These are phyloP conservation scores for Sebastes steindachneri DNA, from an alignment of 2,797 vertebrate species.

Conservation along the genomic window DNA sequence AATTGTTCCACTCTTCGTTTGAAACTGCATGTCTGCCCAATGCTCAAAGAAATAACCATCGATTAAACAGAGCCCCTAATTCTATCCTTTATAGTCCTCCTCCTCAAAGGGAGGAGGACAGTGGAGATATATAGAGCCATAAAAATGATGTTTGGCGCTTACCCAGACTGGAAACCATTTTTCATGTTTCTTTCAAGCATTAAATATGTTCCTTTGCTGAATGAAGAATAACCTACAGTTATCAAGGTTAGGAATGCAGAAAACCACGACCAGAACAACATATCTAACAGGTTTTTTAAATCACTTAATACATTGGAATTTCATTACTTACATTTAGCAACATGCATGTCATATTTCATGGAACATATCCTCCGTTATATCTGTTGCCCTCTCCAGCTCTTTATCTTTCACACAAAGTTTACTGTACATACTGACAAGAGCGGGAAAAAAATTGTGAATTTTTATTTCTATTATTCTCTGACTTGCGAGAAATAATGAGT, in stretches of 20 bases:
- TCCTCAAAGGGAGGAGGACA: slow-evolving; percentile 20
- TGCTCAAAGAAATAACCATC: background rate
- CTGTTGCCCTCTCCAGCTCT: background rate
- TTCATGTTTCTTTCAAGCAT: slow-evolving; percentile 18
- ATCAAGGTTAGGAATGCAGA: background rate
- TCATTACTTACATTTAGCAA: background rate
- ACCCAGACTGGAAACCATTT: background rate
- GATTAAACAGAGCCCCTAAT: slow-evolving; percentile 11
- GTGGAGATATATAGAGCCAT: slow-evolving; percentile 36
- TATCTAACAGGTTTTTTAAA: background rate
- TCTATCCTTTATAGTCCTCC: background rate
- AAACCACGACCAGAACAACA: background rate
- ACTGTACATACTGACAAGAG: background rate
- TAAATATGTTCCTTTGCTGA: slow-evolving; percentile 2
- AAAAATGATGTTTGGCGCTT: slow-evolving; percentile 30
- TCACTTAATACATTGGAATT: background rate
- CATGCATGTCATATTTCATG: background rate
- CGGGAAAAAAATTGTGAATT: background rate
- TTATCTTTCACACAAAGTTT: background rate
- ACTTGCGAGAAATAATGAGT: background rate
- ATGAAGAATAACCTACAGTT: background rate
- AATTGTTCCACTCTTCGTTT: slow-evolving; percentile 50
- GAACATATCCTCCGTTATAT: background rate
- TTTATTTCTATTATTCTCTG: background rate
- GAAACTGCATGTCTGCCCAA: slow-evolving; percentile 7